Evolutionary conservation across 2,888 invertebrate species (phyloP).

Genomic region (Lottia gigantea): DNA sequence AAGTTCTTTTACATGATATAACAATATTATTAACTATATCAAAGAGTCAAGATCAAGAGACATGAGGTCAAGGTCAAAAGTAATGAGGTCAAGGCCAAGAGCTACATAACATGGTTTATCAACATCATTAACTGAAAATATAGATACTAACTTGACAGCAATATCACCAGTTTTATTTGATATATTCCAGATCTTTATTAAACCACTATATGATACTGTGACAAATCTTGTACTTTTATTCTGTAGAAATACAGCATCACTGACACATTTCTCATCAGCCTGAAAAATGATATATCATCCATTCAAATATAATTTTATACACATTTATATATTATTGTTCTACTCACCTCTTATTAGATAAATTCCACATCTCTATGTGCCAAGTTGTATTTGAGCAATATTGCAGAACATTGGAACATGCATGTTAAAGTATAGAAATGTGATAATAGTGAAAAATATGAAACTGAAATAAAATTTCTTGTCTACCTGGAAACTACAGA

Average conservation of each 20-base stretch:
- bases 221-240: slow-evolving; percentile 27
- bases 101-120: neutral
- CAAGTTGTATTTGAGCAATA: neutral
- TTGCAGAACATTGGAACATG: no score
- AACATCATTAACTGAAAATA: neutral
- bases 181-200: slow-evolving; percentile 46
- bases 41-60: neutral
- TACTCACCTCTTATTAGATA: no score
- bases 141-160: slow-evolving; percentile 30
- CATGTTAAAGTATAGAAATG: no score
- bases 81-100: no score
- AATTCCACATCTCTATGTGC: neutral
- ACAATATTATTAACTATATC: neutral
- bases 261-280: slow-evolving; percentile 60
- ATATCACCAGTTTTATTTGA: slow-evolving; percentile 28
- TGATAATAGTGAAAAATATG: no score
- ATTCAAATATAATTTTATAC: neutral
- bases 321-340: no score
- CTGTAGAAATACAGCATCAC: slow-evolving; percentile 46
- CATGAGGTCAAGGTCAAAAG: neutral
- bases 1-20: neutral
- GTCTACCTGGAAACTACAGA: slow-evolving; percentile 31
- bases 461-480: no score
- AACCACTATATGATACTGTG: slow-evolving; percentile 54
- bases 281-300: slow-evolving; percentile 25